Conservation (phyloP, 2,888 invertebrate species). For the Melipona bicolor region DNA sequence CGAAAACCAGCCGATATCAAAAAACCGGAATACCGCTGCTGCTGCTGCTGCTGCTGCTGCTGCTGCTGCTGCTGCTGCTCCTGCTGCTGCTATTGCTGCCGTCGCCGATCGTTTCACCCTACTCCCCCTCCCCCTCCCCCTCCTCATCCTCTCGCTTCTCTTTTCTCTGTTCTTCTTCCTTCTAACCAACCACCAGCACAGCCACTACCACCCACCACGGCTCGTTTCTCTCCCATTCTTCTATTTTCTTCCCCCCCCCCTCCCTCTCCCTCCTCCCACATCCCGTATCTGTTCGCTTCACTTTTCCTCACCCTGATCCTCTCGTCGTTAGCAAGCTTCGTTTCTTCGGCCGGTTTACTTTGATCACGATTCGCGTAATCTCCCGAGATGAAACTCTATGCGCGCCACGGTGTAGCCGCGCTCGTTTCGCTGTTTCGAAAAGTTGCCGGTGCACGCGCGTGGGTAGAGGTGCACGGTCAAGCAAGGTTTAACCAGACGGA, state of each 20-base stretch:
- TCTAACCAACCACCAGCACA: not conserved
- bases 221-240: not conserved
- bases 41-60: not conserved
- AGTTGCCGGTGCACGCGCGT: not conserved
- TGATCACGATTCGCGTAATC: conserved; percentile 64
- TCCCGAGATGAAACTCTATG: conserved; percentile 61
- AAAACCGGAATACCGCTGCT: conserved; percentile 65
- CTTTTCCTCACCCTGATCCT: conserved; percentile 20
- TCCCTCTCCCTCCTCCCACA: too few relatives aligned
- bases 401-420: conserved; percentile 17
- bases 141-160: conserved; percentile 2
- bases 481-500: not conserved
- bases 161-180: conserved; percentile 23
- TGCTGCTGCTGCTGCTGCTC: conserved; percentile 42
- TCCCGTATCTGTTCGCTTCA: not conserved
- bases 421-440: conserved; percentile 40
- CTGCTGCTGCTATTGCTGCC: conserved; percentile 47
- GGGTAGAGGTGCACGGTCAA: not conserved
- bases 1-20: conserved; percentile 72
- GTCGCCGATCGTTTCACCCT: conserved; percentile 32
- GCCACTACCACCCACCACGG: conserved; percentile 40
- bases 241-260: not conserved
- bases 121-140: conserved; percentile 24
- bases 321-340: conserved; percentile 46
- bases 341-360: conserved; percentile 60